Conservation (phyloP, 2,797 vertebrate species). For the Cuniculus paca region DNA sequence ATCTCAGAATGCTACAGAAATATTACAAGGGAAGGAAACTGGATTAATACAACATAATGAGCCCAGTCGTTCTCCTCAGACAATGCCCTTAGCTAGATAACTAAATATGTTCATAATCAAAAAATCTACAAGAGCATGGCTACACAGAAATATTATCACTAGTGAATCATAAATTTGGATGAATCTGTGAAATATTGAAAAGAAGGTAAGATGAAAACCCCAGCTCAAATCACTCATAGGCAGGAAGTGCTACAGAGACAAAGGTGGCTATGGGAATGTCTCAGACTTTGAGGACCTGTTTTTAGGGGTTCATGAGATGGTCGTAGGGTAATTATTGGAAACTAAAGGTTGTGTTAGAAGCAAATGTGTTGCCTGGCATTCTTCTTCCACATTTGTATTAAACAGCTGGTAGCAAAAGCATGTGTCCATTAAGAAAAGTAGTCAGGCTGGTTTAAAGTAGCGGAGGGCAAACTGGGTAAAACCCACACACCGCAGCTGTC, state of each 20-base stretch:
- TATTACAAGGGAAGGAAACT: not conserved
- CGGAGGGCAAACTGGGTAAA: not conserved
- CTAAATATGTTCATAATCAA: not conserved
- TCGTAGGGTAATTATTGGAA: not conserved
- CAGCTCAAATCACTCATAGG: not conserved
- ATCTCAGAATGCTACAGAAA: not conserved
- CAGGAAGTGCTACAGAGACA: not conserved
- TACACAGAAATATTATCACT: not conserved
- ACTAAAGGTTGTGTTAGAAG: not conserved
- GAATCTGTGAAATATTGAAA: constrained; percentile 10
- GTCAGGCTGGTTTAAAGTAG: not conserved
- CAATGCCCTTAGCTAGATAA: not conserved
- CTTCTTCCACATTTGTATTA: not conserved
- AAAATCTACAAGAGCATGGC: not conserved
- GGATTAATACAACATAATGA: not conserved
- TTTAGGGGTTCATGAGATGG: not conserved
- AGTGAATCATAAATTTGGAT: not conserved
- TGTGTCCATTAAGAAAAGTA: not conserved
- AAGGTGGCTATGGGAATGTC: too few relatives aligned
- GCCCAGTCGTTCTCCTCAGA: not conserved
- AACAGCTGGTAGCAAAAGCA: not conserved
- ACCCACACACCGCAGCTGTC: not conserved
- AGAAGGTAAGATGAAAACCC: not conserved
- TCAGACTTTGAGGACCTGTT: not conserved
- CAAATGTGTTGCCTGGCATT: not conserved